phyloP scores from a whole-genome alignment of 2,113 vertebrate genomes.

The Rallus limicola region DNA sequence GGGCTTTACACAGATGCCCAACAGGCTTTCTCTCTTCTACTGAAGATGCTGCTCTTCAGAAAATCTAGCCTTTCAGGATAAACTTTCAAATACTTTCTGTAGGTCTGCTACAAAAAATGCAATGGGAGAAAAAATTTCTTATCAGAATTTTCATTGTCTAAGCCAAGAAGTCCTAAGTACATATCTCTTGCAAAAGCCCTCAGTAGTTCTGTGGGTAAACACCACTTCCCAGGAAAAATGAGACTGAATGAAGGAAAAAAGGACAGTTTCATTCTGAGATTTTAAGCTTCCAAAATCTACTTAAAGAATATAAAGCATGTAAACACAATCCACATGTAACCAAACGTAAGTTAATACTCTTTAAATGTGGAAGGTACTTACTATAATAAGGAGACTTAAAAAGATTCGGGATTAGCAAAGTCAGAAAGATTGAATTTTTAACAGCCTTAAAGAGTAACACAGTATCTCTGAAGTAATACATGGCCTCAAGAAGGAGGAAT shows the following conservation, averaged over 20 bases:
- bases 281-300: background rate
- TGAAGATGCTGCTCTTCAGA: background rate
- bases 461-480: background rate
- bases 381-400: background rate
- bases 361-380: background rate
- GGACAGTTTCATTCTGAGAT: background rate
- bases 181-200: background rate
- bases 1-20: background rate
- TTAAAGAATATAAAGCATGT: background rate
- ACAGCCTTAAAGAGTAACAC: background rate
- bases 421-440: background rate
- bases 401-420: background rate
- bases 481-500: background rate
- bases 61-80: background rate
- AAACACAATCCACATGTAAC: background rate
- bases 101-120: background rate
- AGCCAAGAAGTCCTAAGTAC: background rate
- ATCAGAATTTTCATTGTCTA: background rate
- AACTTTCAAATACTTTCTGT: background rate
- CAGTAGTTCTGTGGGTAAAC: background rate
- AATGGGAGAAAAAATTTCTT: background rate
- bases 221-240: background rate
- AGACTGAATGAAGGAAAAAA: background rate
- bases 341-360: background rate
- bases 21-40: background rate